Base-by-base conservation (phyloP, 2,113 vertebrate species). In the Channa argus region DNA sequence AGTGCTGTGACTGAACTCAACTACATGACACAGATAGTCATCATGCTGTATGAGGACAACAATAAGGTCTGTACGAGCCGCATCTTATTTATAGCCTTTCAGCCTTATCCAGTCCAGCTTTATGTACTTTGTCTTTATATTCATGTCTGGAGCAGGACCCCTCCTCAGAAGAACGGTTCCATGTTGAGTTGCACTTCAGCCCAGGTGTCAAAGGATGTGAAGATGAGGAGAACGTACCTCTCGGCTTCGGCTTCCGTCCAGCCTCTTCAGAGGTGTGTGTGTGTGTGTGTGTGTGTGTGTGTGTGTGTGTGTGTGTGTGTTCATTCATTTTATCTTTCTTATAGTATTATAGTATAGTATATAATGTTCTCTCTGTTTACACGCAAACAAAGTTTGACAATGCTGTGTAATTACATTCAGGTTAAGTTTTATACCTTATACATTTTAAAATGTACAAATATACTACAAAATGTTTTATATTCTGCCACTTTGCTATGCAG, bases 11-110 rank as follows among this genome's bases (percentile, higher is more conserved):
- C 97, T 41, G 98, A 99, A 85, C 96, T 99, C 83, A 99, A 99
- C 94, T 99, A 99, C 91, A 99, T 99, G 98, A 99, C 98, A 5
- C 98, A 99, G 94, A 97, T 99, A 51, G 98, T 99, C 82, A 97
- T 99, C 86, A 99, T 99, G 98, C 94, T 99, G 74, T 99, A 99
- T 44, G 98, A 99, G 82, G 98, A 99, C 93, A 99, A 99, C 92
- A 97, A 98, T 60, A 96, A 95, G 96, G 98, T 99, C 10, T 39
- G 5, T 55, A 36, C 9, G 14, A 13, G 33, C 38, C 9, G 36
- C 10, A 1, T 7, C 39, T 4, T 41, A 7, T 41, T 41, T 41
- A 24, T 24, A 24, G 24, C 24, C 6, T 41, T 1, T 24, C 24
- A 24, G 24, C 24, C 24, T 41, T 7, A 41, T 41, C 6, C 4